Percentiles rank a stretch among this genome's conserved stretches.
Conservation (phyloP, 2,888 invertebrate genomes). For the Macropis europaea region DNA sequence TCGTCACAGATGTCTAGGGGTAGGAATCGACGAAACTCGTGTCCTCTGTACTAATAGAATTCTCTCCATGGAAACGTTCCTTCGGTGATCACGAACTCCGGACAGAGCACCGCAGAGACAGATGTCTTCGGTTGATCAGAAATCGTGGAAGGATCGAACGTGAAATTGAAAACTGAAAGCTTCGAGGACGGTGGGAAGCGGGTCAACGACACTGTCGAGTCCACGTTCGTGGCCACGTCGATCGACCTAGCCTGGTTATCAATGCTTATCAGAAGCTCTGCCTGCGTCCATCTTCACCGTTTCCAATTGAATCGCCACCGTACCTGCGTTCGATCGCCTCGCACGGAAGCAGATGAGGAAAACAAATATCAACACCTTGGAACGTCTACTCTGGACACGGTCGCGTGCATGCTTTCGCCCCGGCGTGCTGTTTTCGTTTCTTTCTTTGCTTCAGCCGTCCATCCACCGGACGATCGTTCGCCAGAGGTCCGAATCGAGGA, state of each 20-base stretch:
- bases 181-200: conserved; percentile 44
- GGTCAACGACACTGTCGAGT: conserved; percentile 62
- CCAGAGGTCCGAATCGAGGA: too few species aligned
- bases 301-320: neutral
- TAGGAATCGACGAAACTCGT: conserved; percentile 2
- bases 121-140: too few species aligned
- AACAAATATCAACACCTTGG: conserved; percentile 51
- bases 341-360: conserved; percentile 41
- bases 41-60: too few species aligned
- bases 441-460: too few species aligned
- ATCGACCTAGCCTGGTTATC: conserved; percentile 45
- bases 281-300: conserved; percentile 14
- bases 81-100: too few species aligned
- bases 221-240: conserved; percentile 46
- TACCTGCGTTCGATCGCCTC: conserved; percentile 44
- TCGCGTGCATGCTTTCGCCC: conserved; percentile 25
- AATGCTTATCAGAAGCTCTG: conserved; percentile 8
- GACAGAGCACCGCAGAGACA: too few species aligned
- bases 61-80: too few species aligned
- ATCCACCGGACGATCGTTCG: too few species aligned
- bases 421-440: neutral
- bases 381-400: conserved; percentile 13
- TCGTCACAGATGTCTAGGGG: neutral
- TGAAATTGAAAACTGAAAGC: too few species aligned
- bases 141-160: neutral